Conservation (phyloP, 2,113 vertebrate species). For the Gadus macrocephalus region DNA sequence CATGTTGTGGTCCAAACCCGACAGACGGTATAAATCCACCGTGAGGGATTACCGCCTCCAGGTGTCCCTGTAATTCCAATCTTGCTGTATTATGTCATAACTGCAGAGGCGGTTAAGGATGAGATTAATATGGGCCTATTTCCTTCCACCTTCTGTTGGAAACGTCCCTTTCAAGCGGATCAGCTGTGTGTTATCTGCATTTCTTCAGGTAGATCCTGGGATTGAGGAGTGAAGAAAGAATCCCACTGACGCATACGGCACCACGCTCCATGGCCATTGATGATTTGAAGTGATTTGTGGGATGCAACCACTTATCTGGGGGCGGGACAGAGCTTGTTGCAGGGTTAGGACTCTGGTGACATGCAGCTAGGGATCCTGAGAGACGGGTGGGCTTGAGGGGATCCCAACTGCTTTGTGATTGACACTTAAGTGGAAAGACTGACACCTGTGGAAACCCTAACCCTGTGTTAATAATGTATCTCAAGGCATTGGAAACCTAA, state of each 20-base stretch:
- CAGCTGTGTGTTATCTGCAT: neutral
- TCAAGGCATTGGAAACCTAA: slow-evolving; percentile 40
- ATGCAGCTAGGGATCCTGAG: neutral
- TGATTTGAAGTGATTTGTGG: slow-evolving; percentile 20
- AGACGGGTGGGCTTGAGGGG: too few species aligned
- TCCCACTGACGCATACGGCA: neutral
- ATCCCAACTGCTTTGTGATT: slow-evolving; percentile 29
- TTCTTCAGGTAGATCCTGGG: neutral
- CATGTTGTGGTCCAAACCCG: slow-evolving; percentile 31
- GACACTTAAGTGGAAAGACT: slow-evolving; percentile 52
- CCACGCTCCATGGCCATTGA: neutral
- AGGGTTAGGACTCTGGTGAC: slow-evolving; percentile 3
- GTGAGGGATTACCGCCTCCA: slow-evolving; percentile 60
- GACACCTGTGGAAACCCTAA: slow-evolving; percentile 55
- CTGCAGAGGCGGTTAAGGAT: slow-evolving; percentile 59
- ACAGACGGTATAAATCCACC: slow-evolving; percentile 48
- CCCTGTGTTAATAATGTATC: slow-evolving; percentile 8
- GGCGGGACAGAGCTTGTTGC: neutral
- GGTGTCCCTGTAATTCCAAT: slow-evolving; percentile 65
- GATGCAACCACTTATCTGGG: neutral
- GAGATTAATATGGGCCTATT: slow-evolving; percentile 51
- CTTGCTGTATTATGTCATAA: slow-evolving; percentile 68
- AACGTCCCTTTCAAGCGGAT: slow-evolving; percentile 41
- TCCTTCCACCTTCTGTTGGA: slow-evolving; percentile 56
- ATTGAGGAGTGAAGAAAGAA: neutral